Conservation (phyloP, 2,888 invertebrate species). For the Lamproptera curius region DNA sequence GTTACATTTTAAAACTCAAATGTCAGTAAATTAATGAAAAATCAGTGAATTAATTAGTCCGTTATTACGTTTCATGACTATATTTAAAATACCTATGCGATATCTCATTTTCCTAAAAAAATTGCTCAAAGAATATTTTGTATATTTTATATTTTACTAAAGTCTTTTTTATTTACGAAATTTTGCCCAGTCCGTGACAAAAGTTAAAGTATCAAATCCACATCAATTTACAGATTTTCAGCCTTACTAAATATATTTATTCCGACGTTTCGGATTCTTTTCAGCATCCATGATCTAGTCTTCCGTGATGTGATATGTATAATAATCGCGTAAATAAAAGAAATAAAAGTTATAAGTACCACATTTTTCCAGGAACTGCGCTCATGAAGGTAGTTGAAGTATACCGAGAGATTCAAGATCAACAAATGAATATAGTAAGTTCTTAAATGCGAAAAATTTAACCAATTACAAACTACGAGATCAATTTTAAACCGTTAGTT, state of each 20-base stretch:
- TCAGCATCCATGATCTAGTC: no score
- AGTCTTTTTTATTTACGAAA: background rate
- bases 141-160: background rate
- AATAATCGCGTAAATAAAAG: no score
- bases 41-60: no score
- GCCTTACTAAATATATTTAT: no score
- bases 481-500: no score
- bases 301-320: no score
- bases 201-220: background rate
- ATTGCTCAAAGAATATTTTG: background rate
- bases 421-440: conserved; percentile 97
- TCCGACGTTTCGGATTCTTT: no score
- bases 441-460: no score
- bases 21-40: no score
- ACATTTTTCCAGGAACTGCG: conserved; percentile 84
- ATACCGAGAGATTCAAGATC: conserved; percentile 95
- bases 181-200: background rate
- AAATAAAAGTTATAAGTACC: conserved; percentile 3
- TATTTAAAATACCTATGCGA: background rate
- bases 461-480: no score
- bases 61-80: no score
- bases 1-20: no score
- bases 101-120: background rate
- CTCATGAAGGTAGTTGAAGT: conserved; percentile 95
- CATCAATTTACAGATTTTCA: background rate